Percentiles rank a stretch among this genome's conserved stretches.
Evolutionary conservation across 2,797 vertebrate genomes (phyloP).

Genomic region (Syngnathus acus): DNA sequence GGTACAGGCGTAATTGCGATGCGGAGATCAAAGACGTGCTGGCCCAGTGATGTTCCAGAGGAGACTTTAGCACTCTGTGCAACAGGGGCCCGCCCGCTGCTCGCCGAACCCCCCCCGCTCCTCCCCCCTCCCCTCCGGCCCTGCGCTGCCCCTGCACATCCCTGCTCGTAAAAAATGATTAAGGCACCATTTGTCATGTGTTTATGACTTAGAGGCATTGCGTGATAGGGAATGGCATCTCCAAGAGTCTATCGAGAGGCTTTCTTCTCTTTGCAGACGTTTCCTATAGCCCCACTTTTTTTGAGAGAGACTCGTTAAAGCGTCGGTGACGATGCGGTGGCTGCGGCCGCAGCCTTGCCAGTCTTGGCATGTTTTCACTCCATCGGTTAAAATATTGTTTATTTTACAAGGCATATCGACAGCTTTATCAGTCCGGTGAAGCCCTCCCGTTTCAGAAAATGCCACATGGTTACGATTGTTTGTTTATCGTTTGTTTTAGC

Average conservation of each 20-base stretch:
- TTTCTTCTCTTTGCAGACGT: conserved; percentile 63
- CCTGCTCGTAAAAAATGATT: conserved; percentile 99
- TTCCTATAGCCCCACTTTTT: conserved; percentile 60
- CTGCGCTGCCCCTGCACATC: conserved; percentile 94
- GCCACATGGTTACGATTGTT: background rate
- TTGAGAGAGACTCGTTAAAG: conserved; percentile 68
- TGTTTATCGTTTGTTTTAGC: background rate
- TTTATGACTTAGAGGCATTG: conserved; percentile 95
- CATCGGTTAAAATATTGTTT: conserved; percentile 31
- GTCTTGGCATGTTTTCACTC: conserved; percentile 35
- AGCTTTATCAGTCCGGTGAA: conserved; percentile 18
- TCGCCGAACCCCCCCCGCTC: conserved; percentile 81
- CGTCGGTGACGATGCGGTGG: conserved; percentile 59
- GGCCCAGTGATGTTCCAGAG: conserved; percentile 95
- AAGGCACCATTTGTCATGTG: conserved; percentile 99
- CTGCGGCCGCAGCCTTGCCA: conserved; percentile 28
- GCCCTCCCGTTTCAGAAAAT: background rate
- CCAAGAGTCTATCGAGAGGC: conserved; percentile 81
- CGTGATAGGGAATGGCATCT: conserved; percentile 90
- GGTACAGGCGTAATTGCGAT: conserved; percentile 92
- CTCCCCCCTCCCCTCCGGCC: conserved; percentile 91
- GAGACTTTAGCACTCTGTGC: conserved; percentile 92
- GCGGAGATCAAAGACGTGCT: conserved; percentile 90
- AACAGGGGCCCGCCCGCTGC: conserved; percentile 75
- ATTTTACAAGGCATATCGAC: conserved; percentile 27